Evolutionary conservation across 2,797 vertebrate genomes (phyloP).

Genomic region (Mus minutoides): DNA sequence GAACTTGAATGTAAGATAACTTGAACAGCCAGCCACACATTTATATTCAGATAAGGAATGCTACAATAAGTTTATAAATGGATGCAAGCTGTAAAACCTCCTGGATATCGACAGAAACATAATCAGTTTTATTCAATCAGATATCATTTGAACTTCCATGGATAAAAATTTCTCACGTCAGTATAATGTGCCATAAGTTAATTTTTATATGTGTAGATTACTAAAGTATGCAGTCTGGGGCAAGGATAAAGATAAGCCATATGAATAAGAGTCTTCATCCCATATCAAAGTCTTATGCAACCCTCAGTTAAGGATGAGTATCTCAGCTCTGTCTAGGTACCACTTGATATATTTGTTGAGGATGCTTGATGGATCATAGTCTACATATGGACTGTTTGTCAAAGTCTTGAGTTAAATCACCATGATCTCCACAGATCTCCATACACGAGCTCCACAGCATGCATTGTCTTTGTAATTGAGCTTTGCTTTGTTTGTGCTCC

Average conservation of each 20-base stretch:
- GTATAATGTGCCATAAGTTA: constrained; percentile 9
- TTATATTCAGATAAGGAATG: constrained; percentile 24
- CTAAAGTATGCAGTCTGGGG: neutral
- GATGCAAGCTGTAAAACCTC: neutral
- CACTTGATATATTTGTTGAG: neutral
- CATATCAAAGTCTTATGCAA: constrained; percentile 8
- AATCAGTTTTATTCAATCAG: constrained; percentile 24
- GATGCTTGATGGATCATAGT: neutral
- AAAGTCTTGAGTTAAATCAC: neutral
- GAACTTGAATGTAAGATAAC: constrained; percentile 36
- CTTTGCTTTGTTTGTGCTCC: neutral
- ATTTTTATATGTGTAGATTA: constrained; percentile 1
- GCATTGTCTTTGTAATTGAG: neutral
- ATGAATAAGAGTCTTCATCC: neutral
- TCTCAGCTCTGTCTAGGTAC: neutral
- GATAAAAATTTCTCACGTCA: constrained; percentile 31
- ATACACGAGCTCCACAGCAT: neutral
- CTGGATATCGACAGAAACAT: neutral
- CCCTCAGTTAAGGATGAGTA: neutral
- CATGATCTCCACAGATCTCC: neutral
- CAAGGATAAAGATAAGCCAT: neutral
- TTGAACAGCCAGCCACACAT: neutral
- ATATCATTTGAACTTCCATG: constrained; percentile 41
- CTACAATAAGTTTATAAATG: constrained; percentile 50
- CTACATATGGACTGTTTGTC: neutral